Percentiles rank a stretch among this genome's conserved stretches.
phyloP scores from a whole-genome alignment of 1,140 invertebrate species.

The Nixonia krombeini region DNA sequence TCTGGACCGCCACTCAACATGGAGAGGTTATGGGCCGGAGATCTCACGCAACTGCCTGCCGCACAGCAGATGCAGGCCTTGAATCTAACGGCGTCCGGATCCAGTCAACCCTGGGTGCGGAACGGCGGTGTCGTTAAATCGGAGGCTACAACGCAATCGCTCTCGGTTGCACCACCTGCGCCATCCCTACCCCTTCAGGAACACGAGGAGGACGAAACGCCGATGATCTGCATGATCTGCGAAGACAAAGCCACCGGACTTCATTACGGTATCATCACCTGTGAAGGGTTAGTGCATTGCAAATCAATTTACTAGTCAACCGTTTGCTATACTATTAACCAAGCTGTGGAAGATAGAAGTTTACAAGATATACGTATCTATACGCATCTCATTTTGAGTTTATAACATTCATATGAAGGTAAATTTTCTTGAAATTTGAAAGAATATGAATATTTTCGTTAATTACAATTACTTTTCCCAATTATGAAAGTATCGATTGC shows the following conservation, averaged over 20 bases:
- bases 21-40: conserved; percentile 91
- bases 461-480: too few relatives aligned
- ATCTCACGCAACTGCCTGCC: conserved; percentile 84
- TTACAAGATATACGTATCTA: too few relatives aligned
- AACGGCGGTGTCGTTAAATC: conserved; percentile 65
- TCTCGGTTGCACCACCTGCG: conserved; percentile 71
- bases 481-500: too few relatives aligned
- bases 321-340: conserved; percentile 3
- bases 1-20: conserved; percentile 83
- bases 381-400: too few relatives aligned
- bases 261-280: conserved; percentile 98
- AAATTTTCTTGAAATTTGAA: background rate
- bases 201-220: conserved; percentile 90
- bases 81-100: conserved; percentile 79
- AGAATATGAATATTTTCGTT: too few relatives aligned
- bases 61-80: conserved; percentile 87
- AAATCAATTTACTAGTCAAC: conserved; percentile 1
- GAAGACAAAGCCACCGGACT: conserved; percentile 97
- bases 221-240: conserved; percentile 98
- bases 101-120: conserved; percentile 66
- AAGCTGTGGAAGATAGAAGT: too few relatives aligned
- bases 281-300: conserved; percentile 83
- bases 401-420: too few relatives aligned
- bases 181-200: conserved; percentile 74
- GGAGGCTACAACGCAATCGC: conserved; percentile 63